These are phyloP conservation scores for Aphodius sticticus DNA, from an alignment of 2,888 invertebrate species.

Conservation along the genomic window DNA sequence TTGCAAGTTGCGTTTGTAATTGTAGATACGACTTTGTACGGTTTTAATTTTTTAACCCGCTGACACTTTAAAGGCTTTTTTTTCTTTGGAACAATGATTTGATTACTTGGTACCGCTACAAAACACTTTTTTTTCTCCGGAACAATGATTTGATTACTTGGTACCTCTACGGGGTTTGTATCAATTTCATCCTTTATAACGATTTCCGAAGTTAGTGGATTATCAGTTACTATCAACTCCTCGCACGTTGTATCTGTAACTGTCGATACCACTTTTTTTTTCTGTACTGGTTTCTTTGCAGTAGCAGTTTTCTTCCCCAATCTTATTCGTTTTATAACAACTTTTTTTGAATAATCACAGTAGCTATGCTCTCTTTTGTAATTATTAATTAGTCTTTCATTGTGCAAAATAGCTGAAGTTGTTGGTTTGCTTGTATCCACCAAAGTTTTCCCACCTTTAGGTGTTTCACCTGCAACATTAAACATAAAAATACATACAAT, in stretches of 20 bases:
- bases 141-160: too few species aligned
- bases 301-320: background rate
- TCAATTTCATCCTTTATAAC: background rate
- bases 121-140: too few species aligned
- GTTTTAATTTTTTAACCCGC: too few species aligned
- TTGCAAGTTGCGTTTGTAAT: background rate
- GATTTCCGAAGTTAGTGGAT: background rate
- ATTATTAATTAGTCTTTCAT: too few species aligned
- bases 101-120: too few species aligned
- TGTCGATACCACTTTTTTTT: background rate
- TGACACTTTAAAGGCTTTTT: too few species aligned
- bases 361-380: background rate
- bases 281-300: background rate
- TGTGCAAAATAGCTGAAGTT: too few species aligned
- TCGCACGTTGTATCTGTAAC: background rate
- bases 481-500: background rate
- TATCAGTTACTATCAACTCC: background rate
- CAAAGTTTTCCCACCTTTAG: too few species aligned
- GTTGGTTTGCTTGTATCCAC: too few species aligned
- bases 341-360: background rate
- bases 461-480: background rate
- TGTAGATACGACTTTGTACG: too few species aligned
- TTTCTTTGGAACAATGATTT: too few species aligned
- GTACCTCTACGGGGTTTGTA: background rate
- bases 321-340: background rate